phyloP scores from a whole-genome alignment of 2,113 vertebrate genomes.

The Myocastor coypus region DNA sequence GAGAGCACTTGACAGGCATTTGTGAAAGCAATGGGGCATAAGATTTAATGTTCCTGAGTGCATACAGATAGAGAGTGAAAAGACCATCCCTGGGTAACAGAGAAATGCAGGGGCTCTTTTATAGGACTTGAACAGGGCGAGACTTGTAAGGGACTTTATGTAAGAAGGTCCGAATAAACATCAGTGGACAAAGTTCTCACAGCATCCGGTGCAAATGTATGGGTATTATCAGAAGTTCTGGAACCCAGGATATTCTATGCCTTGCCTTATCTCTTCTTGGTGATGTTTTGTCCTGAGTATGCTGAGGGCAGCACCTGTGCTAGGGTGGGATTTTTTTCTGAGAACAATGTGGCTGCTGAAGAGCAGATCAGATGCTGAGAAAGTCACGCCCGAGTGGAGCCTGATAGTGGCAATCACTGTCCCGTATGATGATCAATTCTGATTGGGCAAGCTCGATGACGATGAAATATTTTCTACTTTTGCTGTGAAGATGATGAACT shows the following conservation, averaged over 20 bases:
- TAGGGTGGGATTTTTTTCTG: neutral
- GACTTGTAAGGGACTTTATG: neutral
- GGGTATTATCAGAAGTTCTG: neutral
- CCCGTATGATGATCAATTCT: neutral
- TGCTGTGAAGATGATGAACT: neutral
- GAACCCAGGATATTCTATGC: neutral
- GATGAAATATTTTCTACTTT: neutral
- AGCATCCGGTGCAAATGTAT: neutral
- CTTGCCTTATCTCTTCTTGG: neutral
- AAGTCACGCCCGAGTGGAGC: neutral
- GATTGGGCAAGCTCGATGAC: rapidly evolving
- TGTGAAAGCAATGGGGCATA: neutral
- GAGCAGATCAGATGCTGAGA: neutral
- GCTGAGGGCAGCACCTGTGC: neutral
- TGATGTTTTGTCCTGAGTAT: neutral
- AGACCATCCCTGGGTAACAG: neutral
- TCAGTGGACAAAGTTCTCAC: neutral
- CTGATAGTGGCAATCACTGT: neutral
- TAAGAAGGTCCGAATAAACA: neutral
- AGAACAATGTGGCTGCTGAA: neutral
- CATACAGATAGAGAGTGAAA: neutral
- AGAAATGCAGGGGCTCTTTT: neutral
- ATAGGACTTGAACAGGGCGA: neutral
- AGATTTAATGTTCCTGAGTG: neutral
- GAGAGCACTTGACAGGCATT: neutral